These are phyloP conservation scores for Syngnathus rostellatus DNA, from an alignment of 2,797 vertebrate genomes.

Conservation along the genomic window DNA sequence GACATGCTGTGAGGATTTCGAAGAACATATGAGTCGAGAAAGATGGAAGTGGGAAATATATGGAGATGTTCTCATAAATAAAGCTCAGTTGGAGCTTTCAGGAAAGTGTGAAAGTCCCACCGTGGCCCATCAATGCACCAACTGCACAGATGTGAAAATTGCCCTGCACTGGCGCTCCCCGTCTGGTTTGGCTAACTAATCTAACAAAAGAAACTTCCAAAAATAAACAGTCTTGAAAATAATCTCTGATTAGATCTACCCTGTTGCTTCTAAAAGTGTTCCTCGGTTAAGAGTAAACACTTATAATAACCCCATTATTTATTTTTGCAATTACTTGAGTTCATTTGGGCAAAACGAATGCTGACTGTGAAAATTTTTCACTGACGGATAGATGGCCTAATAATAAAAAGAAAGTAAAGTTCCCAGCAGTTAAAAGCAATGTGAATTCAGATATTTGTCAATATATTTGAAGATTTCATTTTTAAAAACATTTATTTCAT, in stretches of 20 bases:
- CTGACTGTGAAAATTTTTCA: background rate
- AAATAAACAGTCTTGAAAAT: background rate
- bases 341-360: background rate
- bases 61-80: background rate
- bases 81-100: background rate
- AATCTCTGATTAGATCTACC: background rate
- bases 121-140: background rate
- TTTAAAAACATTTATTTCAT: too few species aligned
- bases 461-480: too few species aligned
- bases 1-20: background rate
- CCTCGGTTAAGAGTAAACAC: background rate
- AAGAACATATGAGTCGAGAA: background rate
- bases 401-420: background rate
- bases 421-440: too few species aligned
- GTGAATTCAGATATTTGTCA: too few species aligned
- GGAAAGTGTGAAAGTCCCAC: background rate
- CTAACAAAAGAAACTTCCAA: background rate
- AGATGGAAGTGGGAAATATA: background rate
- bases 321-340: background rate
- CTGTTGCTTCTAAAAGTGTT: background rate
- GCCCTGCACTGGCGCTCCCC: background rate
- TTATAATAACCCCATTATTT: background rate
- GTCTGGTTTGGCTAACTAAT: background rate
- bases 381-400: background rate
- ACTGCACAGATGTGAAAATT: background rate